A percentile compares a stretch with the other conserved stretches of the same genome.
These are phyloP conservation scores for Phrynocephalus vlangalii DNA, from an alignment of 2,797 vertebrate species.

Conservation along the genomic window DNA sequence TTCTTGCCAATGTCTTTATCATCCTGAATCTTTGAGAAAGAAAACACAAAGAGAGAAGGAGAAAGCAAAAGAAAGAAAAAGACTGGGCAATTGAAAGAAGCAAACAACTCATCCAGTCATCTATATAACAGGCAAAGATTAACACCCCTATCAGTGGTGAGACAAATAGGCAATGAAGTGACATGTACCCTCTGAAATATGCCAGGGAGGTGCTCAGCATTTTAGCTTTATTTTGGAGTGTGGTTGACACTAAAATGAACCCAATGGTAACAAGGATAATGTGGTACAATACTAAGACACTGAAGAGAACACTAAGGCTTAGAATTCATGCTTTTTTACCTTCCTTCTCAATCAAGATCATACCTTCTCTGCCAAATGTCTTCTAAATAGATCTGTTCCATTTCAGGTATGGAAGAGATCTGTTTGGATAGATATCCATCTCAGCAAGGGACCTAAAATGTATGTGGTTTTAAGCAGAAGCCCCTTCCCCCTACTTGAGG, in stretches of 20 bases:
- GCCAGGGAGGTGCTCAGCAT: background rate
- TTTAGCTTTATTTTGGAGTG: background rate
- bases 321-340: background rate
- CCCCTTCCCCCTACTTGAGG: constrained; percentile 10
- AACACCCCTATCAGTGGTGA: background rate
- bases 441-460: background rate
- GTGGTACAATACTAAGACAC: too few species aligned
- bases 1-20: too few species aligned
- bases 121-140: too few species aligned
- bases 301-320: background rate
- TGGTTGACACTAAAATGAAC: background rate
- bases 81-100: too few species aligned
- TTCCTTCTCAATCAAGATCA: background rate
- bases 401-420: background rate
- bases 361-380: background rate
- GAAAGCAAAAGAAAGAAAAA: too few species aligned
- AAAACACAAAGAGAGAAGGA: too few species aligned
- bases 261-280: background rate
- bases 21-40: too few species aligned
- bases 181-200: background rate
- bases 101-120: too few species aligned
- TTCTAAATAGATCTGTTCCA: background rate
- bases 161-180: background rate
- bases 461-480: constrained; percentile 28
- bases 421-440: background rate